Conservation (phyloP, 1,140 invertebrate genomes). For the Drosophila arawakana region DNA sequence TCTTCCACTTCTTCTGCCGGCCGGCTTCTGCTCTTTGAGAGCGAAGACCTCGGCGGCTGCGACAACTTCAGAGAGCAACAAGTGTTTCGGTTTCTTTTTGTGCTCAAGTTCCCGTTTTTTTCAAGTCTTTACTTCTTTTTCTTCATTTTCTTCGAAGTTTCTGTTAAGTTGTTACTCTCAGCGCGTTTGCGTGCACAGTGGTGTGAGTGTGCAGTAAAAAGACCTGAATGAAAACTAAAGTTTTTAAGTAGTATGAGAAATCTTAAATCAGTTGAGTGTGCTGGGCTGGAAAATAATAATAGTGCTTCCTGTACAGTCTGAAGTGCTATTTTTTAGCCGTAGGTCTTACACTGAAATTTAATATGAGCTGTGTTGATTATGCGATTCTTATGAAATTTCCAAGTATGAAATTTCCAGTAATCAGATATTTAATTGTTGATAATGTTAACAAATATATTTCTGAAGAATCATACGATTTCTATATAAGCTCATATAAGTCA, state of each 20-base stretch:
- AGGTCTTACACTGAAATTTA: not conserved
- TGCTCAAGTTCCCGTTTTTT: conserved; percentile 29
- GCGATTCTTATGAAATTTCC: conserved; percentile 8
- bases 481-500: not conserved
- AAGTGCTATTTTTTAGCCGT: not conserved
- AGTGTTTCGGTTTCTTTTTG: conserved; percentile 60
- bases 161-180: conserved; percentile 40
- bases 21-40: conserved; percentile 64
- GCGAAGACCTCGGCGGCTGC: conserved; percentile 44
- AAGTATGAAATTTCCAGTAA: conserved; percentile 1
- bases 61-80: conserved; percentile 62
- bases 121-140: not conserved
- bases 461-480: not conserved
- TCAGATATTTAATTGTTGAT: not conserved
- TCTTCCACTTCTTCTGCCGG: conserved; percentile 51
- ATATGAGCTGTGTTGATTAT: not conserved
- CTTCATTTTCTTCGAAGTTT: conserved; percentile 38
- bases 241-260: not conserved
- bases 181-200: conserved; percentile 22
- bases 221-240: not conserved
- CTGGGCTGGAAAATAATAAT: not conserved
- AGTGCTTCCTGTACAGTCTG: not conserved
- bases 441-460: not conserved
- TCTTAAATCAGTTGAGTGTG: not conserved
- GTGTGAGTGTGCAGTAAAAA: conserved; percentile 2